These are phyloP conservation scores for Cheilosia variabilis DNA, from an alignment of 2,888 invertebrate genomes.

Conservation along the genomic window DNA sequence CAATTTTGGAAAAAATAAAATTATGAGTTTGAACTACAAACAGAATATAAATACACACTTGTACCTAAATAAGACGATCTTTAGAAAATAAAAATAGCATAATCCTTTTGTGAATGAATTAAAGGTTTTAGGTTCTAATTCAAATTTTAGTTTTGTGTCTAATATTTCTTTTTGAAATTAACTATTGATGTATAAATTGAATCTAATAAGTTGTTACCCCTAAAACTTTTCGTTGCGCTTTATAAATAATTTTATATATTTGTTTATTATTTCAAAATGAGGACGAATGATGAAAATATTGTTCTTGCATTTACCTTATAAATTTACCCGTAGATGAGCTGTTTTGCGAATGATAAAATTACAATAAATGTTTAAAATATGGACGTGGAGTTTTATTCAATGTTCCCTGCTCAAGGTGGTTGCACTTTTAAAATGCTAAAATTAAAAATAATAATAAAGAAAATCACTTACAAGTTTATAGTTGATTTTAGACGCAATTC, in stretches of 20 bases:
- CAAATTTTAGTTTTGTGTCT: background rate
- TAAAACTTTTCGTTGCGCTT: too few relatives aligned
- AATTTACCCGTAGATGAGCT: background rate
- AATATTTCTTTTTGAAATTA: background rate
- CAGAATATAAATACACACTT: slow-evolving; percentile 17
- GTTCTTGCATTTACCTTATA: background rate
- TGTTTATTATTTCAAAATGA: background rate
- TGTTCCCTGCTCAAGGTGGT: too few relatives aligned
- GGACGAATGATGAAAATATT: background rate
- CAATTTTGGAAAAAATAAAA: background rate
- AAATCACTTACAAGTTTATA: too few relatives aligned
- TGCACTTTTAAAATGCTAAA: too few relatives aligned
- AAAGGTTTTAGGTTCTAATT: background rate
- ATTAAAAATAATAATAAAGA: too few relatives aligned
- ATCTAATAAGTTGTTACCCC: too few relatives aligned
- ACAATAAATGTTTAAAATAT: background rate
- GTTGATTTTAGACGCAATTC: too few relatives aligned
- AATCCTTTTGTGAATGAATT: background rate
- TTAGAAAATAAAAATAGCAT: background rate
- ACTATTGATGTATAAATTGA: background rate
- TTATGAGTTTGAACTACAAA: background rate
- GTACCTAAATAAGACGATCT: slow-evolving; percentile 21
- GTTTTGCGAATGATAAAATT: background rate
- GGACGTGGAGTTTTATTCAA: too few relatives aligned
- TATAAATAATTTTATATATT: background rate